Evolutionary conservation across 64 coral and sea anemone species (phyloP).

Genomic region (Montipora sp.): DNA sequence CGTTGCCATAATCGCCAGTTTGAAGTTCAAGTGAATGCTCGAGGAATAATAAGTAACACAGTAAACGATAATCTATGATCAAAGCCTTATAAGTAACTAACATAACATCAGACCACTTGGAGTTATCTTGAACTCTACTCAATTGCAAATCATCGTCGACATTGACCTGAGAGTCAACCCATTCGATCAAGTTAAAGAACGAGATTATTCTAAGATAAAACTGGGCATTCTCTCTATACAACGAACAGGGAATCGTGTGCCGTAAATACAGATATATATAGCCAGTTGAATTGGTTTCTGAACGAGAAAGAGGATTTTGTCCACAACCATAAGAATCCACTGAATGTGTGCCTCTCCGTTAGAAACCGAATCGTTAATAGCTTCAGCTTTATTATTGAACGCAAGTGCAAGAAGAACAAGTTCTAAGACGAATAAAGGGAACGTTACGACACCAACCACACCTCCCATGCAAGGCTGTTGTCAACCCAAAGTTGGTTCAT

Average conservation of each 20-base stretch:
- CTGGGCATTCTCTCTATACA: constrained; percentile 25
- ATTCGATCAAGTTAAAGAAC: constrained; percentile 70
- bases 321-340: not conserved
- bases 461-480: constrained; percentile 75
- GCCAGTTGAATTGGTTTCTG: constrained; percentile 58
- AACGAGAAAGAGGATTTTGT: constrained; percentile 28
- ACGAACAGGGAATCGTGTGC: not conserved
- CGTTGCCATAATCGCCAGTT: too few species aligned
- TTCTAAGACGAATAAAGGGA: constrained; percentile 65
- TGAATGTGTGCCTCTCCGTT: not conserved
- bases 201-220: constrained; percentile 80
- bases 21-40: constrained; percentile 23
- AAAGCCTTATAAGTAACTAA: constrained; percentile 63
- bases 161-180: constrained; percentile 66
- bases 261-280: constrained; percentile 54
- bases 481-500: constrained; percentile 10
- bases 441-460: constrained; percentile 48
- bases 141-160: constrained; percentile 16
- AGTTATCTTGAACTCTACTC: not conserved
- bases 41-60: constrained; percentile 73
- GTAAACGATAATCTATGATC: constrained; percentile 77
- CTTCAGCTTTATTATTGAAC: not conserved
- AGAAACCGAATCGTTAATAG: too few species aligned
- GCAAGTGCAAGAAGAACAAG: constrained; percentile 19
- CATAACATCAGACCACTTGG: not conserved